Conservation (phyloP, 2,113 vertebrate species). For the Thermophis baileyi region DNA sequence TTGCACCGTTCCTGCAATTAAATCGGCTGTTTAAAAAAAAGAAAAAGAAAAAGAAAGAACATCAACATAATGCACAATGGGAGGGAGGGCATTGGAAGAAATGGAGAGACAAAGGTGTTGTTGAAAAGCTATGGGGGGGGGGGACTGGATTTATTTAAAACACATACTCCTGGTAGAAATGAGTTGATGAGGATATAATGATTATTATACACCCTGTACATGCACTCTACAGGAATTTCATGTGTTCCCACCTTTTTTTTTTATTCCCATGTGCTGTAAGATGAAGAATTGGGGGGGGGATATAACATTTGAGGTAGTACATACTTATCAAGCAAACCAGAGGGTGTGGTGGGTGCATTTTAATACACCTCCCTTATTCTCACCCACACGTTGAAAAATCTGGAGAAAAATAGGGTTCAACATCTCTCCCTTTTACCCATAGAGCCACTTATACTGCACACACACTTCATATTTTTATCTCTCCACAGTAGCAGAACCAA, state of each 20-base stretch:
- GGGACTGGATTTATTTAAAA: conserved; percentile 38
- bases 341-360: conserved; percentile 27
- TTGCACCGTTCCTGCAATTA: conserved; percentile 42
- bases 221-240: conserved; percentile 32
- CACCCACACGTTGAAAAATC: background rate
- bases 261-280: conserved; percentile 11
- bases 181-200: background rate
- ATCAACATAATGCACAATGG: background rate
- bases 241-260: background rate
- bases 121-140: background rate
- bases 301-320: conserved; percentile 22
- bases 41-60: background rate
- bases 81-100: background rate
- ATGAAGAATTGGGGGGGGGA: background rate
- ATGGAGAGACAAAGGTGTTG: conserved; percentile 16
- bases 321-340: conserved; percentile 41
- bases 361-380: conserved; percentile 39
- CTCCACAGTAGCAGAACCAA: conserved; percentile 65
- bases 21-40: background rate
- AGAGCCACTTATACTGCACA: conserved; percentile 31
- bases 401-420: background rate
- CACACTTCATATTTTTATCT: conserved; percentile 59
- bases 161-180: conserved; percentile 25
- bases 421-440: conserved; percentile 17
- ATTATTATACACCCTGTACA: conserved; percentile 23